phyloP scores from a whole-genome alignment of 2,888 invertebrate species.

The Monochamus alternatus region DNA sequence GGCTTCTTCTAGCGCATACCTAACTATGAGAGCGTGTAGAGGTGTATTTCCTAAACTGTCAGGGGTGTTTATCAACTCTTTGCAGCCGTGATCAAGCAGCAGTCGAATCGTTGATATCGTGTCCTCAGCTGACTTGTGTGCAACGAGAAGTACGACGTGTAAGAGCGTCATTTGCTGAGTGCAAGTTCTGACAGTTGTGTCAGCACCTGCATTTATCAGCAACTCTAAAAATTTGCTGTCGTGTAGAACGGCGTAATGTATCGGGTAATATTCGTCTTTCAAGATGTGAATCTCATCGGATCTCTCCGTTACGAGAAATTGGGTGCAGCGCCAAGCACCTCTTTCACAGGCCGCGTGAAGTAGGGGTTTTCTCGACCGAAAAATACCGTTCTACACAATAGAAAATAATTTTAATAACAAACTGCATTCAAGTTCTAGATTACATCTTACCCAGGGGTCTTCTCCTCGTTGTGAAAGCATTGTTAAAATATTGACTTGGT shows the following conservation, averaged over 20 bases:
- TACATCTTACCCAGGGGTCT: conserved; percentile 76
- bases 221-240: conserved; percentile 80
- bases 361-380: conserved; percentile 76
- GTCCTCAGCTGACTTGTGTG: conserved; percentile 81
- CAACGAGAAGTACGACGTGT: conserved; percentile 80
- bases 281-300: conserved; percentile 81
- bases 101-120: conserved; percentile 80
- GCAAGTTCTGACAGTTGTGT: conserved; percentile 79
- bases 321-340: conserved; percentile 82
- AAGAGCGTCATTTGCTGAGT: conserved; percentile 82
- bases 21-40: conserved; percentile 78
- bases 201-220: conserved; percentile 79
- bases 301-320: conserved; percentile 77
- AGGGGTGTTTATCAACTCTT: conserved; percentile 81
- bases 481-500: conserved; percentile 80
- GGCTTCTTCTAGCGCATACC: conserved; percentile 81
- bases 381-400: conserved; percentile 68
- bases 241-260: conserved; percentile 83
- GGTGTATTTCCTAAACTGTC: conserved; percentile 84
- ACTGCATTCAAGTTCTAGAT: neutral
- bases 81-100: conserved; percentile 81
- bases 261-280: conserved; percentile 85
- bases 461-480: conserved; percentile 79
- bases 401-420: conserved; percentile 4
- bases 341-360: conserved; percentile 81